These are phyloP conservation scores for Penaeus chinensis DNA, from an alignment of 1,140 invertebrate genomes.

Conservation along the genomic window DNA sequence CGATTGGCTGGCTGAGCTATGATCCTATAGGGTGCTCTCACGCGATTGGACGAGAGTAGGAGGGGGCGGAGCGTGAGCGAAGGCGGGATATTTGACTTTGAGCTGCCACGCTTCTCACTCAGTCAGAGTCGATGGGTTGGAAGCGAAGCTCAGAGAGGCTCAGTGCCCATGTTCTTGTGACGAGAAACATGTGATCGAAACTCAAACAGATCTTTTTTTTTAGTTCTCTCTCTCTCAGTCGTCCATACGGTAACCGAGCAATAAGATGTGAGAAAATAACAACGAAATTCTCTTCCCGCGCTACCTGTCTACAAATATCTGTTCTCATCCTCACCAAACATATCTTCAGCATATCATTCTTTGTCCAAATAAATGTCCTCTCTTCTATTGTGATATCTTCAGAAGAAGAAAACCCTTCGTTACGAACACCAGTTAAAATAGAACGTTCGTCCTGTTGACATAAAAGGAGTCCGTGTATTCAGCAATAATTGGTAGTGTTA, in stretches of 20 bases:
- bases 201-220: no score
- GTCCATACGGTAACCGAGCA: constrained; percentile 18
- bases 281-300: neutral
- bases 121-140: constrained; percentile 44
- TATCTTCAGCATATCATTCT: no score
- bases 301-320: no score
- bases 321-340: no score
- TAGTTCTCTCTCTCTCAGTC: no score
- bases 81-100: constrained; percentile 57
- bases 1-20: constrained; percentile 43
- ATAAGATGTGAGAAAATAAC: constrained; percentile 13
- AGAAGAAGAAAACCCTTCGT: no score
- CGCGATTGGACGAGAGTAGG: constrained; percentile 32
- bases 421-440: no score
- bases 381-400: no score
- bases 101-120: constrained; percentile 44
- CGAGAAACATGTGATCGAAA: neutral
- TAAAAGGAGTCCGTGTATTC: no score
- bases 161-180: constrained; percentile 3
- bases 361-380: no score
- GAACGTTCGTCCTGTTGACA: no score
- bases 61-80: constrained; percentile 35
- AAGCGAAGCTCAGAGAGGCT: constrained; percentile 24
- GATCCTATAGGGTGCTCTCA: constrained; percentile 26
- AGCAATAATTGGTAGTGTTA: no score